Evolutionary conservation across 2,113 vertebrate genomes (phyloP).

Genomic region (Actenoides hombroni): DNA sequence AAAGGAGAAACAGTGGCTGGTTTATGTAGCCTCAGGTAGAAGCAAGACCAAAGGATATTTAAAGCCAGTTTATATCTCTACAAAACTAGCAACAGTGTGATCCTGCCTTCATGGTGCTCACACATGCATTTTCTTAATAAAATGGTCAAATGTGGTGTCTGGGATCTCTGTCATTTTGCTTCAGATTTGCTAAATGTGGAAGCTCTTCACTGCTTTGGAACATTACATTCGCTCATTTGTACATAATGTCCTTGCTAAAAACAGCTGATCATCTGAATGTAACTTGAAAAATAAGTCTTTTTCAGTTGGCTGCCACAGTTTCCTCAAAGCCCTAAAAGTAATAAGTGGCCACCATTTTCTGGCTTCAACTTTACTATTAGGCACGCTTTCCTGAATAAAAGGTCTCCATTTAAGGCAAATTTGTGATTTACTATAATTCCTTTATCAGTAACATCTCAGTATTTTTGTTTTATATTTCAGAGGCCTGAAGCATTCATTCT

Average conservation of each 20-base stretch:
- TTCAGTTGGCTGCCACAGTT: background rate
- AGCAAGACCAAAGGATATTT: background rate
- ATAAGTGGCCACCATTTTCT: background rate
- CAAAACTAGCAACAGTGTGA: background rate
- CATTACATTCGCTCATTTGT: background rate
- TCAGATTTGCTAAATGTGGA: background rate
- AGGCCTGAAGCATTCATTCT: background rate
- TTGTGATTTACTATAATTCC: background rate
- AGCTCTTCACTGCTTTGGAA: background rate
- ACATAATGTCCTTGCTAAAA: background rate
- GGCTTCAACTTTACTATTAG: background rate
- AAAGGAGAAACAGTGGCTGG: background rate
- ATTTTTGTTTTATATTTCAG: background rate
- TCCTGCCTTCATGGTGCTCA: background rate
- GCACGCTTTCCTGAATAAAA: background rate
- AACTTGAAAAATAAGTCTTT: background rate
- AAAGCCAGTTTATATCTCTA: background rate
- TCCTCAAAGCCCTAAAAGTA: background rate
- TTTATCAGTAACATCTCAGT: background rate
- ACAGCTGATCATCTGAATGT: background rate
- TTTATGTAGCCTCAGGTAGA: background rate
- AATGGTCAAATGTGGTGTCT: background rate
- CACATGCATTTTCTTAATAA: background rate
- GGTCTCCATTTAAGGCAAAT: background rate
- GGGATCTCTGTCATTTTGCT: background rate